phyloP scores from a whole-genome alignment of 2,113 vertebrate genomes.

The Pollachius pollachius region DNA sequence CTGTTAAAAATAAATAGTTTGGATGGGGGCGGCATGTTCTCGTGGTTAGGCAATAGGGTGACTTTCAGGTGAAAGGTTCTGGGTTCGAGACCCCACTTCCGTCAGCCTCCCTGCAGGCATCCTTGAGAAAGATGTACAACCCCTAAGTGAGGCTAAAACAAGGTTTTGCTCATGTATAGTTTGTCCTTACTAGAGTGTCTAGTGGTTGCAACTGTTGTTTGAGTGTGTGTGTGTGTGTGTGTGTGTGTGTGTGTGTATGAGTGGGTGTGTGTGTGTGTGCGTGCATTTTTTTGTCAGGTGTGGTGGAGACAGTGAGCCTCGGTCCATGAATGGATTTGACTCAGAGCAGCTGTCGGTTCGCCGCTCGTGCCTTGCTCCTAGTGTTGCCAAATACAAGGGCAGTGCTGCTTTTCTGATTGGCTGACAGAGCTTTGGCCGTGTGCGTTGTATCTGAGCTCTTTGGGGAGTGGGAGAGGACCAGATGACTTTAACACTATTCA shows the following conservation, averaged over 20 bases:
- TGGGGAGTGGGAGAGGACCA: constrained; percentile 13
- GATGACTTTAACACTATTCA: constrained; percentile 9
- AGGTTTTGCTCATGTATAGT: not conserved
- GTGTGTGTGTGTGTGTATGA: not conserved
- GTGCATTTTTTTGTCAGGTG: not conserved
- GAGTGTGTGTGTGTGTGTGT: constrained; percentile 3
- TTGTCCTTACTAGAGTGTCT: not conserved
- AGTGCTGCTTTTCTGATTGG: constrained; percentile 37
- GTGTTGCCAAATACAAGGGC: constrained; percentile 28
- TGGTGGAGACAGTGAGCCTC: constrained; percentile 19
- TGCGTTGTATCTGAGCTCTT: constrained; percentile 15
- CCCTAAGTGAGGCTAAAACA: too few relatives aligned
- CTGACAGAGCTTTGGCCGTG: constrained; percentile 31
- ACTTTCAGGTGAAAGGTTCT: too few relatives aligned
- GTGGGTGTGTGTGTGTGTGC: not conserved
- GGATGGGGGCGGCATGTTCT: too few relatives aligned
- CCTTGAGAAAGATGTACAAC: too few relatives aligned
- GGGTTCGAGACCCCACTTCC: too few relatives aligned
- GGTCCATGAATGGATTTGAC: constrained; percentile 29
- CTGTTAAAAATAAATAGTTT: too few relatives aligned
- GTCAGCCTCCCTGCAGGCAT: too few relatives aligned
- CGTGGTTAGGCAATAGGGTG: too few relatives aligned
- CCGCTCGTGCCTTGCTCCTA: constrained; percentile 30
- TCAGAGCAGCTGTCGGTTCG: constrained; percentile 48
- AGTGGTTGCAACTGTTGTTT: not conserved